phyloP scores from a whole-genome alignment of 2,888 invertebrate genomes.

The Drosophila atripex region DNA sequence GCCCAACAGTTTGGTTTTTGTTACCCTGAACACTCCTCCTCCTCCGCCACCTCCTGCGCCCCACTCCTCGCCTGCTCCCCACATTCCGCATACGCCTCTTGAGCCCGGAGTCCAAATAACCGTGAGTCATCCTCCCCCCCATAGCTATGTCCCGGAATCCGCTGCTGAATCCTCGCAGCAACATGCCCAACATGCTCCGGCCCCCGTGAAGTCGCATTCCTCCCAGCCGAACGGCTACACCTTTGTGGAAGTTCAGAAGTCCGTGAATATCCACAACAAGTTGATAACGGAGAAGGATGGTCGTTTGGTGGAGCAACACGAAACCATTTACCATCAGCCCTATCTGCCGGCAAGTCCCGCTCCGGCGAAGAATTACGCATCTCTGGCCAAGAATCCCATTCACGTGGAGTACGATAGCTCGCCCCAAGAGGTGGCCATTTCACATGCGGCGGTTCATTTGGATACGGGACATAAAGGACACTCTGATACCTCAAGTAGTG shows the following conservation, averaged over 20 bases:
- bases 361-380: constrained; percentile 52
- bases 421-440: constrained; percentile 54
- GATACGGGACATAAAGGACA: constrained; percentile 27
- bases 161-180: constrained; percentile 55
- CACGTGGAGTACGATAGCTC: constrained; percentile 66
- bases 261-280: constrained; percentile 84
- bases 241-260: constrained; percentile 88
- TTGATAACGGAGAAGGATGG: constrained; percentile 83
- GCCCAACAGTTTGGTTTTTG: constrained; percentile 66
- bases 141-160: constrained; percentile 74
- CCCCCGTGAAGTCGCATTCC: constrained; percentile 13
- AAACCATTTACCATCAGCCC: constrained; percentile 77
- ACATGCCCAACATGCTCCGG: constrained; percentile 45
- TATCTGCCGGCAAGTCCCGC: constrained; percentile 36
- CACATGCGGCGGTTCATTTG: constrained; percentile 46
- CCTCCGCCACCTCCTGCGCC: constrained; percentile 6
- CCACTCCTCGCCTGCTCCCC: background rate
- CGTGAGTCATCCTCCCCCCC: constrained; percentile 56
- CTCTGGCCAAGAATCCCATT: constrained; percentile 74
- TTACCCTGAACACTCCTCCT: constrained; percentile 61
- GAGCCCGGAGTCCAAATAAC: constrained; percentile 25
- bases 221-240: constrained; percentile 84
- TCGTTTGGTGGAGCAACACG: constrained; percentile 79
- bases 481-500: background rate
- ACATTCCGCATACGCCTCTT: constrained; percentile 8